Evolutionary conservation across 2,797 vertebrate species (phyloP), one percentile per base, ranked within the genome.

Genomic region (Morelia viridis): DNA sequence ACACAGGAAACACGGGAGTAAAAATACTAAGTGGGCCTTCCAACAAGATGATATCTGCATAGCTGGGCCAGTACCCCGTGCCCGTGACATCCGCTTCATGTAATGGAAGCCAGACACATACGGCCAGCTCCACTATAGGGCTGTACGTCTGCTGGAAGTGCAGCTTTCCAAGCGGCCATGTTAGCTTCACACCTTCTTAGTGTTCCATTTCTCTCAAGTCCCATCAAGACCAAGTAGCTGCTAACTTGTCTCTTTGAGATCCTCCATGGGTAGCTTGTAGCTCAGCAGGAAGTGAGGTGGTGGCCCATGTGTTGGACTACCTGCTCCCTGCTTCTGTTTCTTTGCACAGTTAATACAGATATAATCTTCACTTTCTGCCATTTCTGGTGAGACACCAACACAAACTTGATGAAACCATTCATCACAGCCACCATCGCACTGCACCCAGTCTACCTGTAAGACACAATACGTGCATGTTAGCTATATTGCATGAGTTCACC

Each of bases 331-430:
- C 41, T 97, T 93, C 46, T 96, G 89, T 94, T 99, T 99, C 88
- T 98, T 98, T 90, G 98, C 98, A 97, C 99, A 99, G 97, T 98
- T 98, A 95, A 97, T 92, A 96, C 99, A 99, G 97, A 99, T 99
- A 97, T 99, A 99, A 97, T 99, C 99, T 95, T 99, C 99, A 0
- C 97, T 99, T 97, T 99, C 99, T 0, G 99, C 99, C 99, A 99
- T 99, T 97, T 99, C 99, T 2, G 98, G 99, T 0, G 99, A 98
- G 50, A 99, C 99, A 2, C 99, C 99, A 4, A 99, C 99, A 64
- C 99, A 99, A 94, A 99, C 98, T 96, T 99, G 99, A 96, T 99
- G 99, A 97, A 99, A 99, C 99, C 99, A 99, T 96, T 99, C 98
- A 83, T 99, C 99, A 0, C 99, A 99, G 97, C 99, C 99, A 41